Percentiles rank a stretch among this genome's conserved stretches.
Conservation (phyloP, 1,140 invertebrate genomes). For the Drosophila busckii region DNA sequence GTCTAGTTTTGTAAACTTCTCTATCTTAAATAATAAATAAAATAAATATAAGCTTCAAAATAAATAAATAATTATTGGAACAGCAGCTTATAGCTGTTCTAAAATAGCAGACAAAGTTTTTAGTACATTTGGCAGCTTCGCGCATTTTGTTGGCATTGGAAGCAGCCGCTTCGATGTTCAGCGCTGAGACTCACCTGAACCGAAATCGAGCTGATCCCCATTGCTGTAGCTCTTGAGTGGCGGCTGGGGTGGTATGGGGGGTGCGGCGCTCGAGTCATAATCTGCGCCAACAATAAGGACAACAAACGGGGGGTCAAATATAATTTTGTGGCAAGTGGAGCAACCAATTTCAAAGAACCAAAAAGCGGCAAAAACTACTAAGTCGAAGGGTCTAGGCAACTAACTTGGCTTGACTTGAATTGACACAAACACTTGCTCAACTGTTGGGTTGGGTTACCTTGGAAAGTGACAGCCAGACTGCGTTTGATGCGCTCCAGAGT, state of each 20-base stretch:
- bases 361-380: slow-evolving; percentile 40
- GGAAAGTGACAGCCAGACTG: slow-evolving; percentile 63
- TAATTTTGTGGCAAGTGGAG: slow-evolving; percentile 42
- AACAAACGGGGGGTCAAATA: slow-evolving; percentile 9
- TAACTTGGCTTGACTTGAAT: slow-evolving; percentile 8
- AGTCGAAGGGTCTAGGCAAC: slow-evolving; percentile 27
- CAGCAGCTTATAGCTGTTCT: no score
- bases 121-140: no score
- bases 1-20: no score
- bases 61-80: no score
- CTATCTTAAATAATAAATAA: no score
- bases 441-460: slow-evolving; percentile 54
- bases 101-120: no score
- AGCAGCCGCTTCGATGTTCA: background rate
- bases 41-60: no score
- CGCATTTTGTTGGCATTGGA: no score
- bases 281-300: slow-evolving; percentile 52
- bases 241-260: slow-evolving; percentile 63
- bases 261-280: slow-evolving; percentile 68
- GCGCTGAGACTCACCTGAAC: slow-evolving; percentile 54
- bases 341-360: slow-evolving; percentile 43
- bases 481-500: slow-evolving; percentile 45
- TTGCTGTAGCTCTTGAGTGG: slow-evolving; percentile 56
- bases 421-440: slow-evolving; percentile 23
- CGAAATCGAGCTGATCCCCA: slow-evolving; percentile 36